These are phyloP conservation scores for Rutpela maculata DNA, from an alignment of 2,888 invertebrate species.

Conservation along the genomic window DNA sequence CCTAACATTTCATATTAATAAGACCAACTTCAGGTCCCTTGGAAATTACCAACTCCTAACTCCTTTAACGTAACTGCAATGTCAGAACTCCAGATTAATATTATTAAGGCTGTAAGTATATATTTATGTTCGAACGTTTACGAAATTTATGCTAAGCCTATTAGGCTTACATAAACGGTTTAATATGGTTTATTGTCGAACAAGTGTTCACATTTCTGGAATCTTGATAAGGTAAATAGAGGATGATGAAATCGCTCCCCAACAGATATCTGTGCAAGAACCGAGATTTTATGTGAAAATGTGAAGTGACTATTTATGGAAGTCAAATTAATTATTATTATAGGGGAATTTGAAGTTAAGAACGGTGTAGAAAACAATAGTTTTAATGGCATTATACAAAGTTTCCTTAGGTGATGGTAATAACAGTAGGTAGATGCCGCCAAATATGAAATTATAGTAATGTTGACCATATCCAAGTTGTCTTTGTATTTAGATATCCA, in stretches of 20 bases:
- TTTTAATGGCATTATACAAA: no score
- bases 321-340: no score
- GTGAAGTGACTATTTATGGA: neutral
- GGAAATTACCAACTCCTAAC: conserved; percentile 20
- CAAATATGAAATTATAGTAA: no score
- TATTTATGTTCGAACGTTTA: conserved; percentile 37
- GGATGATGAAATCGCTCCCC: neutral
- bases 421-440: no score
- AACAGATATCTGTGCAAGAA: neutral
- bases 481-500: no score
- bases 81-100: conserved; percentile 32
- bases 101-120: conserved; percentile 35
- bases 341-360: no score
- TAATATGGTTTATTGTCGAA: conserved; percentile 35
- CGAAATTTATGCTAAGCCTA: conserved; percentile 36
- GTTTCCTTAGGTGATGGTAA: no score
- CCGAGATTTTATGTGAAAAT: neutral
- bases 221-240: conserved; percentile 30
- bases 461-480: no score
- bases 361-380: no score
- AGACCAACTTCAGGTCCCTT: conserved; percentile 4
- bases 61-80: conserved; percentile 11
- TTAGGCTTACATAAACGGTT: conserved; percentile 35
- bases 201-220: conserved; percentile 31
- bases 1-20: conserved; percentile 28